A percentile compares a stretch with the other conserved stretches of the same genome.
Conservation (phyloP, 2,888 invertebrate genomes). For the Drosophila flavopinicola region DNA sequence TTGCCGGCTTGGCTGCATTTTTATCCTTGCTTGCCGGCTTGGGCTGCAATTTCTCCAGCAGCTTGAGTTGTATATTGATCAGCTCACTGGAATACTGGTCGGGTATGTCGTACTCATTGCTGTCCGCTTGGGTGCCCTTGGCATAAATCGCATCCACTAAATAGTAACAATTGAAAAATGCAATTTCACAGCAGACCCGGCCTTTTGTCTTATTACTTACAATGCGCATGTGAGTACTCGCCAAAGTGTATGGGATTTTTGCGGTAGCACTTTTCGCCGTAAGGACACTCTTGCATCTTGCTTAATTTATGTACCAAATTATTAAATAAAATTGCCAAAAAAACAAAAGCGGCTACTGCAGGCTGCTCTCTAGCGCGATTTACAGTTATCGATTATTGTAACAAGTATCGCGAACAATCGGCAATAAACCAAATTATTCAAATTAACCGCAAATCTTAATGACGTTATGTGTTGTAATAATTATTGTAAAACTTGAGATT, state of each 20-base stretch:
- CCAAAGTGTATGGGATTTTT: slow-evolving; percentile 93
- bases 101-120: slow-evolving; percentile 86
- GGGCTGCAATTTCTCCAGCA: slow-evolving; percentile 84
- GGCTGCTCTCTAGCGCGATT: background rate
- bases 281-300: slow-evolving; percentile 87
- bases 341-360: slow-evolving; percentile 6
- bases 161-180: background rate
- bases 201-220: slow-evolving; percentile 84
- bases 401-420: background rate
- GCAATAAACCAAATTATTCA: background rate
- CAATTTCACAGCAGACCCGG: background rate
- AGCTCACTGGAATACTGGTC: slow-evolving; percentile 85
- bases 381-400: background rate
- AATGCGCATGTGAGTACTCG: slow-evolving; percentile 91
- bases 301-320: background rate
- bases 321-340: slow-evolving; percentile 1
- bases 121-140: slow-evolving; percentile 77
- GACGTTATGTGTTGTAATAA: no score
- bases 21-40: slow-evolving; percentile 20
- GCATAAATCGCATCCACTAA: slow-evolving; percentile 88
- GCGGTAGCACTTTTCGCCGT: slow-evolving; percentile 91
- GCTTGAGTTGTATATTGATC: slow-evolving; percentile 87
- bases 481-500: background rate
- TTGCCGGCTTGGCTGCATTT: slow-evolving; percentile 6
- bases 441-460: slow-evolving; percentile 3